Conservation (phyloP, 2,888 invertebrate genomes). For the Celastrina argiolus region DNA sequence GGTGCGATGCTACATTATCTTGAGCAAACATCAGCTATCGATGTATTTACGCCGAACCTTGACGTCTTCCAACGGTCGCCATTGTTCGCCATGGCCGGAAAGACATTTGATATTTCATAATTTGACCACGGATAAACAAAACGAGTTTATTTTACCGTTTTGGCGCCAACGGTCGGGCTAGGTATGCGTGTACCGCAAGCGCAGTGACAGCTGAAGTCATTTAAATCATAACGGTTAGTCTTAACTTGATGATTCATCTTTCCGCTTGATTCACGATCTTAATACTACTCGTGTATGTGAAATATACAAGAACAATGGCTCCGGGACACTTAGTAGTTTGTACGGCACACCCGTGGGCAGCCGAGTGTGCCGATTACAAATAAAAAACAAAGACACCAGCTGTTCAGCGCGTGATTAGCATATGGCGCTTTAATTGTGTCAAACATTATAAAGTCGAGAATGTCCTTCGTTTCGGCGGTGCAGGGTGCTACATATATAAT, state of each 20-base stretch:
- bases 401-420: conserved; percentile 29
- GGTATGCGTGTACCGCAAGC: conserved; percentile 63
- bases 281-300: conserved; percentile 26
- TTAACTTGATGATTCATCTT: conserved; percentile 67
- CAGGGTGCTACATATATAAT: conserved; percentile 42
- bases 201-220: conserved; percentile 65
- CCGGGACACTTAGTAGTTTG: conserved; percentile 26
- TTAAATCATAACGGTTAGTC: conserved; percentile 73
- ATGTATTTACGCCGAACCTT: conserved; percentile 10
- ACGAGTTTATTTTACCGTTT: conserved; percentile 39
- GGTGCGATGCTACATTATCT: conserved; percentile 7
- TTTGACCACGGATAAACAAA: conserved; percentile 24
- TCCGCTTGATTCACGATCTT: conserved; percentile 62
- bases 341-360: conserved; percentile 24
- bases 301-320: conserved; percentile 33
- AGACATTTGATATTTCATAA: conserved; percentile 13
- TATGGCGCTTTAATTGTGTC: conserved; percentile 15
- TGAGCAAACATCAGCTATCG: conserved; percentile 12
- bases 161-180: conserved; percentile 41
- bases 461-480: conserved; percentile 56
- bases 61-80: not conserved
- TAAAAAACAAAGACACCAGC: conserved; percentile 39
- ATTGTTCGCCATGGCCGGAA: not conserved
- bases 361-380: conserved; percentile 23
- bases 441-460: conserved; percentile 25